A percentile compares a stretch with the other conserved stretches of the same genome.
phyloP scores from a whole-genome alignment of 1,140 invertebrate species.

The Leptinotarsa texana region DNA sequence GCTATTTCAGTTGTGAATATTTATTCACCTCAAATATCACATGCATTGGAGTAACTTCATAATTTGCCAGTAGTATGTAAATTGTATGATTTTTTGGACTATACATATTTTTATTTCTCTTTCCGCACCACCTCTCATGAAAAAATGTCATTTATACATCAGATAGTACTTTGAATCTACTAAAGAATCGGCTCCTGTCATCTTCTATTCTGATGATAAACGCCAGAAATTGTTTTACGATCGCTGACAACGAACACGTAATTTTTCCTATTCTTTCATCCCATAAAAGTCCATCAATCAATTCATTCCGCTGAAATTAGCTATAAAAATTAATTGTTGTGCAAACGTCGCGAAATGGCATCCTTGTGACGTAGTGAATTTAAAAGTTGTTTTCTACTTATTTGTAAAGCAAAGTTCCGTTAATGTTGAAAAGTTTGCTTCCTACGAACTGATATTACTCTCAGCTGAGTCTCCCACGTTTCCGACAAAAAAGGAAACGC shows the following conservation, averaged over 20 bases:
- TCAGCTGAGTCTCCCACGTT: conserved; percentile 15
- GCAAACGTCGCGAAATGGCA: not conserved
- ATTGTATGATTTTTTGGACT: too few species aligned
- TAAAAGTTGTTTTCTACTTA: conserved; percentile 21
- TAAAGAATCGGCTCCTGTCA: too few species aligned
- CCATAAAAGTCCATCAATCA: not conserved
- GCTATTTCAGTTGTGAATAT: too few species aligned
- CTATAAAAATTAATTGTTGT: conserved; percentile 15
- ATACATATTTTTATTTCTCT: too few species aligned
- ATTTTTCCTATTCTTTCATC: not conserved
- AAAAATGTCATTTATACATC: too few species aligned
- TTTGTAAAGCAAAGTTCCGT: conserved; percentile 8
- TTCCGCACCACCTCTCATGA: too few species aligned
- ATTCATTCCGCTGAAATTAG: not conserved
- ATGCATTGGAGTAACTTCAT: too few species aligned
- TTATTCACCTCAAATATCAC: too few species aligned
- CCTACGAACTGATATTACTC: conserved; percentile 6
- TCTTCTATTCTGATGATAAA: too few species aligned
- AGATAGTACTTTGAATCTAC: too few species aligned
- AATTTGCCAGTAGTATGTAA: too few species aligned
- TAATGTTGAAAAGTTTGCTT: conserved; percentile 15
- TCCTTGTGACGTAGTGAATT: conserved; percentile 4
- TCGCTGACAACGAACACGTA: not conserved
- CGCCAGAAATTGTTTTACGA: too few species aligned
- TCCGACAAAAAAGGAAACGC: conserved; percentile 6